Evolutionary conservation across 2,888 invertebrate genomes (phyloP).

Genomic region (Baccha elongata): DNA sequence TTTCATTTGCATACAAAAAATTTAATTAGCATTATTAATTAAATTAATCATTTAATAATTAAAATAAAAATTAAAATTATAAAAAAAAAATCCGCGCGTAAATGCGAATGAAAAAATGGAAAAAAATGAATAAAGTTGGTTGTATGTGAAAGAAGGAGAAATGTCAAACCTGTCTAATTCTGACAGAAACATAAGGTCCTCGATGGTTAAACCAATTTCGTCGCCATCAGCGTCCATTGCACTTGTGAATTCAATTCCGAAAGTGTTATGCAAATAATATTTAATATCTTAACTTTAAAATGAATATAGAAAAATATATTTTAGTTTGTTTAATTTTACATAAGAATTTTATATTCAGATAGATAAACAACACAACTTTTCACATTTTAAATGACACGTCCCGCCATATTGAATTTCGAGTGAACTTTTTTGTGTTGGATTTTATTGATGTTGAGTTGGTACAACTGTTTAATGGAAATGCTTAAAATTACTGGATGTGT

Average conservation of each 20-base stretch:
- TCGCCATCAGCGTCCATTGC: slow-evolving; percentile 74
- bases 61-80: slow-evolving; percentile 6
- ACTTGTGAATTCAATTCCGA: slow-evolving; percentile 72
- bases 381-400: slow-evolving; percentile 75
- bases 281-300: slow-evolving; percentile 58
- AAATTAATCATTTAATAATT: background rate
- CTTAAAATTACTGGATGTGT: slow-evolving; percentile 48
- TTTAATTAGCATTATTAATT: background rate
- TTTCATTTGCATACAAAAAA: slow-evolving; percentile 9
- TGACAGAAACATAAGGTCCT: slow-evolving; percentile 92
- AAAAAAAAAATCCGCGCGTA: slow-evolving; percentile 67
- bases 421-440: slow-evolving; percentile 57
- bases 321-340: slow-evolving; percentile 72
- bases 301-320: slow-evolving; percentile 68
- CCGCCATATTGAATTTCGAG: slow-evolving; percentile 75
- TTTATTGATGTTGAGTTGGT: slow-evolving; percentile 48
- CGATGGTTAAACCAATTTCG: slow-evolving; percentile 85
- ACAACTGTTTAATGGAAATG: slow-evolving; percentile 55
- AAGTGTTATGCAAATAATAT: slow-evolving; percentile 58
- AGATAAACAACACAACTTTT: slow-evolving; percentile 74
- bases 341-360: slow-evolving; percentile 70
- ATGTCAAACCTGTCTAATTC: slow-evolving; percentile 91
- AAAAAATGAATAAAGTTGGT: slow-evolving; percentile 70
- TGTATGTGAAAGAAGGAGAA: slow-evolving; percentile 64
- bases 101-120: slow-evolving; percentile 70